Evolutionary conservation across 2,797 vertebrate species (phyloP).

Genomic region (Anguilla marmorata): DNA sequence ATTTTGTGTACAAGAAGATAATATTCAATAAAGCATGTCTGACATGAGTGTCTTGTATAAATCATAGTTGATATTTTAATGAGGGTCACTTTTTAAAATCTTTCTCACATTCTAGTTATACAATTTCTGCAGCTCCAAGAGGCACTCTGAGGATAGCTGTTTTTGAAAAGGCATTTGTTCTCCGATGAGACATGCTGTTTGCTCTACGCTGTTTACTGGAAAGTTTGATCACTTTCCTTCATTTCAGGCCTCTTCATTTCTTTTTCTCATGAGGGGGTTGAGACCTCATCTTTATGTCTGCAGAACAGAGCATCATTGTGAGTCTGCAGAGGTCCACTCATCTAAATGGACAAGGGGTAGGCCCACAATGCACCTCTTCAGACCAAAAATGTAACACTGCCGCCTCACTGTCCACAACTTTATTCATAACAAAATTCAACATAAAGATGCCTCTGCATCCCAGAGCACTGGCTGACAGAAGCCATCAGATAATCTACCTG

Average conservation of each 20-base stretch:
- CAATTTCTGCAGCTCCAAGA: not conserved
- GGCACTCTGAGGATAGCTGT: not conserved
- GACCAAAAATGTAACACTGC: not conserved
- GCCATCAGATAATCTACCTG: not conserved
- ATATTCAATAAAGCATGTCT: not conserved
- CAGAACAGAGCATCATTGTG: not conserved
- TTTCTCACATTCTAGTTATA: not conserved
- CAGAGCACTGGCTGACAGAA: not conserved
- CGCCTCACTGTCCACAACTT: not conserved
- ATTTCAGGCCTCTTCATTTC: not conserved
- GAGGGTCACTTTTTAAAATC: not conserved
- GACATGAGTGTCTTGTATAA: not conserved
- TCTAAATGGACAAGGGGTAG: not conserved
- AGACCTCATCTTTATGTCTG: not conserved
- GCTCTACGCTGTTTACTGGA: not conserved
- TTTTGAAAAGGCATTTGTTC: not conserved
- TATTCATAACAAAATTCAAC: not conserved
- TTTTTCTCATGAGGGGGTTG: not conserved
- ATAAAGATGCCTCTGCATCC: not conserved
- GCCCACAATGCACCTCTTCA: not conserved
- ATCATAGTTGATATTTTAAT: not conserved
- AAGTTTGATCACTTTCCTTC: not conserved
- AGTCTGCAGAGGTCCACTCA: not conserved
- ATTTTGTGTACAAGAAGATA: not conserved
- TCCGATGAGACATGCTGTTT: not conserved